Conservation (phyloP, 1,140 invertebrate species). For the Argopecten irradians region DNA sequence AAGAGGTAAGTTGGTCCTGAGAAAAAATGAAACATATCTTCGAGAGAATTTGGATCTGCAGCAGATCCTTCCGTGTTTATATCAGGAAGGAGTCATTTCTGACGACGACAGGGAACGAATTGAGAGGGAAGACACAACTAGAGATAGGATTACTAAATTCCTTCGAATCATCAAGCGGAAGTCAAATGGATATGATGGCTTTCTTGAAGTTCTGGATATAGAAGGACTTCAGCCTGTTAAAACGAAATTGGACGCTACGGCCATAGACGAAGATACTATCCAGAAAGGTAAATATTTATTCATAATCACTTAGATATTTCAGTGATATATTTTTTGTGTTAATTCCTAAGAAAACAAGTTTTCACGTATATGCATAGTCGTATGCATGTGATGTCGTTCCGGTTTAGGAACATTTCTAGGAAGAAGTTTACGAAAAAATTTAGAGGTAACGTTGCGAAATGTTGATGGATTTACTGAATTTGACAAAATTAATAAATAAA, state of each 20-base stretch:
- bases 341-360: no score
- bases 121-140: background rate
- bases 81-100: background rate
- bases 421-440: no score
- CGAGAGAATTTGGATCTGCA: background rate
- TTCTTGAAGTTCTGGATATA: background rate
- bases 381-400: no score
- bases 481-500: no score
- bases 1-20: background rate
- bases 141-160: background rate
- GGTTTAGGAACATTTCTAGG: no score
- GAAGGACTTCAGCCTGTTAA: background rate
- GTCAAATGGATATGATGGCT: background rate
- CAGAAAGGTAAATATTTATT: background rate
- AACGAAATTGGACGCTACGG: background rate
- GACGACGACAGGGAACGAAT: background rate
- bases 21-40: background rate
- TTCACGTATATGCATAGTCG: no score
- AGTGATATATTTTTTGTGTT: background rate
- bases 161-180: slow-evolving; percentile 9
- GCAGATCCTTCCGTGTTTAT: background rate
- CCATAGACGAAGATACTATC: background rate
- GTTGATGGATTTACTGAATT: no score
- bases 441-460: no score
- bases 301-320: background rate